These are phyloP conservation scores for Propithecus coquereli DNA, from an alignment of 2,113 vertebrate genomes.

Conservation along the genomic window DNA sequence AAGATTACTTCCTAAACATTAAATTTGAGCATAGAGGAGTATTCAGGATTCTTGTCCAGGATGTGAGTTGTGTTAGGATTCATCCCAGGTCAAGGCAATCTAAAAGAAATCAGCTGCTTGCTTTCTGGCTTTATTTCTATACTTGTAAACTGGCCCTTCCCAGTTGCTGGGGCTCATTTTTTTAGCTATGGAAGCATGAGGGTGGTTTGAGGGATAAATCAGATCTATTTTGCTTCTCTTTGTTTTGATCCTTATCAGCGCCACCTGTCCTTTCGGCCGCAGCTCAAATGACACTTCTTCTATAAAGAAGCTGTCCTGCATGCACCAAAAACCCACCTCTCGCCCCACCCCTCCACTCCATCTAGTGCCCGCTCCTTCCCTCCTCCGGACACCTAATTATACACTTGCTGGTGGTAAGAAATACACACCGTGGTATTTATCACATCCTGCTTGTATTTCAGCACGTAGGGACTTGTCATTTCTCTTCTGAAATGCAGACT, in stretches of 20 bases:
- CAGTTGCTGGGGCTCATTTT: neutral
- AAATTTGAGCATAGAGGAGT: conserved; percentile 45
- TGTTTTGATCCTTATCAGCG: neutral
- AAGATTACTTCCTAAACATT: conserved; percentile 79
- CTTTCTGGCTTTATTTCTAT: conserved; percentile 3
- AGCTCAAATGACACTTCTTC: neutral
- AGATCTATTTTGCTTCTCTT: neutral
- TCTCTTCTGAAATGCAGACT: neutral
- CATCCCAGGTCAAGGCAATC: conserved; percentile 50
- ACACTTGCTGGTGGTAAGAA: neutral
- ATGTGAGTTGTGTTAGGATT: conserved; percentile 33
- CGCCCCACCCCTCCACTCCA: neutral
- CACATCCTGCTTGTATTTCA: neutral
- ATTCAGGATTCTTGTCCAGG: conserved; percentile 48
- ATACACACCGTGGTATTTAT: neutral
- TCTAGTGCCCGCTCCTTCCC: neutral
- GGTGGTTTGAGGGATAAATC: neutral
- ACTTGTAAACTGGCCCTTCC: neutral
- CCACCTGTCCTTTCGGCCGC: neutral
- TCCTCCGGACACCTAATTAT: neutral
- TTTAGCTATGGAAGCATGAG: neutral
- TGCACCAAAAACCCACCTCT: neutral
- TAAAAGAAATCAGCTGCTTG: conserved; percentile 23
- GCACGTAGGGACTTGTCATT: neutral
- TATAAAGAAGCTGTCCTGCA: neutral